Evolutionary conservation across 2,797 vertebrate genomes (phyloP), one percentile per base, ranked within the genome.

Genomic region (Morelia viridis): DNA sequence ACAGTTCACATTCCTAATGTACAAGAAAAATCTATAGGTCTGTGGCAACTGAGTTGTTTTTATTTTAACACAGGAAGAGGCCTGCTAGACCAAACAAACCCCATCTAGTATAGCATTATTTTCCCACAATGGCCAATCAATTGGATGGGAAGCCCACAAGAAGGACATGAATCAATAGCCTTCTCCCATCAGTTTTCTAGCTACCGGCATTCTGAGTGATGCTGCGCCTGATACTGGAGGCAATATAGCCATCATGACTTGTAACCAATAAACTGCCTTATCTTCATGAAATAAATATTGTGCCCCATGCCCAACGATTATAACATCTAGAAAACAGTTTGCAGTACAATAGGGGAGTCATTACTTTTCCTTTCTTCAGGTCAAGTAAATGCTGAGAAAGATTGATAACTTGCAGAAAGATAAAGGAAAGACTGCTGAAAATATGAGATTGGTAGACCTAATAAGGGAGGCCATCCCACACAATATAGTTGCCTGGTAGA

Each of bases 371-470:
- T 86, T 86, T 12, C 46, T 50, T 50, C 46, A 61, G 65, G 58
- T 31, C 56, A 68, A 57, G 46, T 41, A 19, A 80, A 90, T 92
- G 13, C 22, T 13, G 3, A 64, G 9, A 17, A 28, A 80, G 41
- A 80, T 22, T 87, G 46, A 35, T 56, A 80, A 15, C 85, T 87
- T 80, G 5, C 10, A 89, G 26, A 89, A 58, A 60, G 62, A 31
- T 35, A 90, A 92, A 71, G 57, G n/a, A 85, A 90, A 90, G 46
- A 76, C 68, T 80, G n/a, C n/a, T 87, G 65, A 56, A 90, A 62
- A 87, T 64, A 87, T 80, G 22, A 86, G 10, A 53, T 26, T 80
- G 89, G 71, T 10, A 46, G 35, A 41, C n/a, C 84, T 90, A 90
- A 92, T 87, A 50, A 92, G 50, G 46, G 65, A 90, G 84, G 68